These are phyloP conservation scores for Netelia fuscicornis DNA, from an alignment of 2,888 invertebrate genomes.

Conservation along the genomic window DNA sequence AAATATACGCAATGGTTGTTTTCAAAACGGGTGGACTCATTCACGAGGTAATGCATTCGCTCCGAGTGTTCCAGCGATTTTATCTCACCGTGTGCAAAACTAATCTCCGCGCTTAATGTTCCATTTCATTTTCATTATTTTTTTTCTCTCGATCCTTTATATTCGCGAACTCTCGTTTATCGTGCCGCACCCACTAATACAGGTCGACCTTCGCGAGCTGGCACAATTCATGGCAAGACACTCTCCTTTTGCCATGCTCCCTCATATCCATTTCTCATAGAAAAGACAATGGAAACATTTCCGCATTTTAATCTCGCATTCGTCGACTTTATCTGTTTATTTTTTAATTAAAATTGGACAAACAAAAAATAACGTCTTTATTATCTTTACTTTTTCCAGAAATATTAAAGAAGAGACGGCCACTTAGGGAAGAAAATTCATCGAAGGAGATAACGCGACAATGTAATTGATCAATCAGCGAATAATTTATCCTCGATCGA, in stretches of 20 bases:
- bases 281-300: background rate
- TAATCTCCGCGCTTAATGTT: constrained; percentile 20
- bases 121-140: background rate
- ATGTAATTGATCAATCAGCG: background rate
- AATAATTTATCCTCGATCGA: background rate
- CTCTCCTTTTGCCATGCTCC: constrained; percentile 4
- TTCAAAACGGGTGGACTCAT: no score
- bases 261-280: background rate
- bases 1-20: no score
- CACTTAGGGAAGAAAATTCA: background rate
- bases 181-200: constrained; percentile 43
- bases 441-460: background rate
- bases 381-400: no score
- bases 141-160: constrained; percentile 9
- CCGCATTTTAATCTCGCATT: background rate
- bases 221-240: constrained; percentile 19
- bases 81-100: constrained; percentile 33
- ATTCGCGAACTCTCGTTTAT: constrained; percentile 37
- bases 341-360: no score
- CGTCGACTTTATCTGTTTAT: background rate
- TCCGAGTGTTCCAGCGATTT: constrained; percentile 8
- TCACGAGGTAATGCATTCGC: background rate
- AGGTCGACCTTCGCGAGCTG: constrained; percentile 51
- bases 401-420: no score
- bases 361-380: no score